Percentiles rank a stretch among this genome's conserved stretches.
These are phyloP conservation scores for Nesoenas mayeri DNA, from an alignment of 2,113 vertebrate genomes.

Conservation along the genomic window DNA sequence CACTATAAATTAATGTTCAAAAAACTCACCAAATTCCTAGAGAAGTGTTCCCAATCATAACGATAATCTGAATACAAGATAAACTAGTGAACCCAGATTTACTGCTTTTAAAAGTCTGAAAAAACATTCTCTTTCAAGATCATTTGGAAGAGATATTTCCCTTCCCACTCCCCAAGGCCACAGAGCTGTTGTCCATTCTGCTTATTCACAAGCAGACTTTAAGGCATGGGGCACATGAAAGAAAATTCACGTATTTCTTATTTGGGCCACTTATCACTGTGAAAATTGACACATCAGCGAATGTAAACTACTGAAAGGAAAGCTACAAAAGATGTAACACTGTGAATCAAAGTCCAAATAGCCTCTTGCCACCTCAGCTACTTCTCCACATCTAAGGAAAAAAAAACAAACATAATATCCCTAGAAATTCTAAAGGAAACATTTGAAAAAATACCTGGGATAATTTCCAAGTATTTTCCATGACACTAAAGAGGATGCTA, in stretches of 20 bases:
- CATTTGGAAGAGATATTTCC: not conserved
- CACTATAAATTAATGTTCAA: not conserved
- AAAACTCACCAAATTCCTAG: not conserved
- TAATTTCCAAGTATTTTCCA: not conserved
- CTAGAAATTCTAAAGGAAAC: not conserved
- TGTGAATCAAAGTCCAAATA: not conserved
- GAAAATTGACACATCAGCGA: not conserved
- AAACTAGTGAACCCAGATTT: not conserved
- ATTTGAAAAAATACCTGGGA: not conserved
- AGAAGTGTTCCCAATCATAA: not conserved
- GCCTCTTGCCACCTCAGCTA: not conserved
- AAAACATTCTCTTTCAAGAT: not conserved
- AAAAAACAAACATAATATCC: not conserved
- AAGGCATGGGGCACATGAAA: not conserved
- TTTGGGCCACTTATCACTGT: not conserved
- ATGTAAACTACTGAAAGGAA: not conserved
- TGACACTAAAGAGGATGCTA: not conserved
- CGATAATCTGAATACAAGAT: fast-evolving
- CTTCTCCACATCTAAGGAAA: not conserved
- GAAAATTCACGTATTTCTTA: not conserved
- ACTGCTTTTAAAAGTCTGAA: not conserved
- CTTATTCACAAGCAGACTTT: not conserved
- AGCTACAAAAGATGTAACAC: not conserved
- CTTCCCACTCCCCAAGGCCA: not conserved
- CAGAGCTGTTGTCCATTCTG: not conserved